A percentile compares a stretch with the other conserved stretches of the same genome.
phyloP scores from a whole-genome alignment of 2,113 vertebrate species.

The Engystomops pustulosus region DNA sequence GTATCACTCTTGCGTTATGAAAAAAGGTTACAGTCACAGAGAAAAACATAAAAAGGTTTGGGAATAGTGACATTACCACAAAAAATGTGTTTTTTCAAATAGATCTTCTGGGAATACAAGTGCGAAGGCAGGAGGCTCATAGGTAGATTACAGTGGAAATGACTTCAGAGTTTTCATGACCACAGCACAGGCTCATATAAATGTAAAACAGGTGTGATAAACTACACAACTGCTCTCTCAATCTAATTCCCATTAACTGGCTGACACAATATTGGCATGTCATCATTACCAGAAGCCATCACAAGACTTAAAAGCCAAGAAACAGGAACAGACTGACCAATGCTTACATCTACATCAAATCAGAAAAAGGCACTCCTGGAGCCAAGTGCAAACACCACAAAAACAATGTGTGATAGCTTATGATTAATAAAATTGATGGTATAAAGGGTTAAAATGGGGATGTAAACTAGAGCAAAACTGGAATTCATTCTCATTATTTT shows the following conservation, averaged over 20 bases:
- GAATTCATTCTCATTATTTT: too few species aligned
- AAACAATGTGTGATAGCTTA: too few species aligned
- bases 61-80: constrained; percentile 39
- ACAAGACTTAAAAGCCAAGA: constrained; percentile 36
- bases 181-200: constrained; percentile 65
- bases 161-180: constrained; percentile 62
- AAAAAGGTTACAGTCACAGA: constrained; percentile 33
- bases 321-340: constrained; percentile 17
- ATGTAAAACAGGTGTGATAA: constrained; percentile 67
- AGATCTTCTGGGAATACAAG: constrained; percentile 26
- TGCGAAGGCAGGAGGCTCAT: constrained; percentile 21
- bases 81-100: constrained; percentile 52
- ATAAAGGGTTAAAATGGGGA: background rate
- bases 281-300: constrained; percentile 59
- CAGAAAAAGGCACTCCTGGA: background rate
- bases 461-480: too few species aligned
- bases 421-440: background rate
- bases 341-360: background rate
- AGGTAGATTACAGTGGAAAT: constrained; percentile 53
- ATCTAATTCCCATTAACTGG: constrained; percentile 66
- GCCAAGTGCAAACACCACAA: background rate
- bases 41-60: constrained; percentile 31
- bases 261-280: constrained; percentile 64
- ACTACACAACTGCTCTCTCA: constrained; percentile 63
- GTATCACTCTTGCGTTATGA: background rate